Evolutionary conservation across 2,113 vertebrate genomes (phyloP), one percentile per base, ranked within the genome.

Genomic region (Trachemys scripta): DNA sequence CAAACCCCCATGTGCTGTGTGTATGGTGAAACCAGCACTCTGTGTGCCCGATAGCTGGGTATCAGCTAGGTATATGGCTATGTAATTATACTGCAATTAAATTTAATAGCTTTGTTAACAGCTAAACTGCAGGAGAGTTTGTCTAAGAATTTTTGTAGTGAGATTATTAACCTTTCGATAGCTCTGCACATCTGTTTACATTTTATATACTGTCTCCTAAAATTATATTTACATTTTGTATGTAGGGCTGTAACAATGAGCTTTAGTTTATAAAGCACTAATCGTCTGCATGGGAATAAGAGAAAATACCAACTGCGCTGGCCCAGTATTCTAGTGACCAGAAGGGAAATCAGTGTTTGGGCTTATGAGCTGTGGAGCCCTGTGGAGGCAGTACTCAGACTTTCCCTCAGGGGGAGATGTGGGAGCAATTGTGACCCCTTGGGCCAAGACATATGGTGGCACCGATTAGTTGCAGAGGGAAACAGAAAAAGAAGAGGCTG

Each of bases 101-200:
- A 97, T 97, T 97, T 97, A 95, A 97, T 95, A 96, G 96, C 94
- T 95, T 94, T 88, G 94, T 96, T 98, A 94, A 95, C 93, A 92
- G 95, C 92, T 97, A 90, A 84, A 90, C 92, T 96, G 97, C 91
- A 96, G 83, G 94, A 97, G 65, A 94, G 20, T 53, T 94, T 97
- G 87, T 80, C 94, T 96, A 94, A 92, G 89, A 83, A 88, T 83
- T 96, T 88, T 89, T 89, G 80, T 93, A 31, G 69, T 92, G 96
- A 90, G 84, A 96, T 97, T 80, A 78, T 98, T 98, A 98, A 97
- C 95, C 96, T 93, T 97, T 97, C 76, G 85, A 93, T 88, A 91
- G 75, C 20, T 92, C 51, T 59, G 16, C 54, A 6, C 53, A 80
- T 86, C 88, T 90, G 88, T 96, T 94, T 88, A 84, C 13, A n/a